Evolutionary conservation across 2,888 invertebrate genomes (phyloP).

Genomic region (Argyra leucocephala): DNA sequence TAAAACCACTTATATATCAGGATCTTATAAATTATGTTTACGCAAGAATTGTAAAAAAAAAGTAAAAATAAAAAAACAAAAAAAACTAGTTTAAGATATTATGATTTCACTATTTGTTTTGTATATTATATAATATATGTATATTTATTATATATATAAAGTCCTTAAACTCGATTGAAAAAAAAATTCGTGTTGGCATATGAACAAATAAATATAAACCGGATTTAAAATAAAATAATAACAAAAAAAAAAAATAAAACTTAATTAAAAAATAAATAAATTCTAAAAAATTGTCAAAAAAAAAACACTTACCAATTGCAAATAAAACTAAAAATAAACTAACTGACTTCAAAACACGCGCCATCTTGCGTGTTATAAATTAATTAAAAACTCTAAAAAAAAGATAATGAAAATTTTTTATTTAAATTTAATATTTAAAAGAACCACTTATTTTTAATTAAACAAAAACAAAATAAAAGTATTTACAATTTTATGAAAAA

Average conservation of each 20-base stretch:
- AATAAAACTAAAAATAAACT: constrained; percentile 38
- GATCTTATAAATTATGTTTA: background rate
- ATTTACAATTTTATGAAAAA: constrained; percentile 10
- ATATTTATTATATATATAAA: background rate
- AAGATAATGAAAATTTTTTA: constrained; percentile 16
- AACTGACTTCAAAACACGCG: constrained; percentile 40
- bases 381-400: constrained; percentile 22
- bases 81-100: background rate
- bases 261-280: background rate
- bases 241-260: too few species aligned
- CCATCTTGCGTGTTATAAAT: constrained; percentile 37
- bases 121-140: background rate
- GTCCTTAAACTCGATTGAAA: background rate
- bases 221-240: background rate
- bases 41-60: background rate
- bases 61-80: background rate
- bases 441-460: background rate
- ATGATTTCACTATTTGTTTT: background rate
- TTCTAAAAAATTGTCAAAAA: background rate
- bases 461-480: constrained; percentile 4
- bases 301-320: constrained; percentile 38
- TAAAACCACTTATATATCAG: too few species aligned
- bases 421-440: background rate
- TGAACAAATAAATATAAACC: background rate
- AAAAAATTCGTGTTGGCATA: too few species aligned